These are phyloP conservation scores for Pheosia tremula DNA, from an alignment of 2,888 invertebrate genomes.

Conservation along the genomic window DNA sequence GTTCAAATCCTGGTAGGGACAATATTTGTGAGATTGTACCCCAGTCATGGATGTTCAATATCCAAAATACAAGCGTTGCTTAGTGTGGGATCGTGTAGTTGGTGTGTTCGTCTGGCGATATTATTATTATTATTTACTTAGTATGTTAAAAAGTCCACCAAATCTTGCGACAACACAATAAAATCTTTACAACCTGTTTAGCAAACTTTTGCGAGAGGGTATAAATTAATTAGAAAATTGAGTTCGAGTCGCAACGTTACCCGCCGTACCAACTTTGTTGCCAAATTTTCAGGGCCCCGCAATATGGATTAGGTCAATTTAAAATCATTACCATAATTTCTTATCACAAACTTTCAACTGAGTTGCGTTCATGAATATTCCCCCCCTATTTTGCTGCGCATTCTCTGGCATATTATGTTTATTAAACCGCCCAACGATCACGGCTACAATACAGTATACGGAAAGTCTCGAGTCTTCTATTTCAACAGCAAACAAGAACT, in stretches of 20 bases:
- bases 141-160: neutral
- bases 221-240: slow-evolving; percentile 69
- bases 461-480: slow-evolving; percentile 24
- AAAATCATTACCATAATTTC: slow-evolving; percentile 77
- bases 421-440: slow-evolving; percentile 42
- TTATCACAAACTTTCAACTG: slow-evolving; percentile 68
- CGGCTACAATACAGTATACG: slow-evolving; percentile 24
- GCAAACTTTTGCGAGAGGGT: slow-evolving; percentile 51
- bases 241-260: slow-evolving; percentile 57
- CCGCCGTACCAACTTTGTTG: slow-evolving; percentile 59
- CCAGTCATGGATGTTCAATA: too few relatives aligned
- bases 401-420: slow-evolving; percentile 50
- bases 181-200: slow-evolving; percentile 47
- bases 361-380: slow-evolving; percentile 70
- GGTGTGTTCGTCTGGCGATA: too few relatives aligned
- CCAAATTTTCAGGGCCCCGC: slow-evolving; percentile 52
- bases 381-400: slow-evolving; percentile 55
- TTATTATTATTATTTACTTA: too few relatives aligned
- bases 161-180: slow-evolving; percentile 42
- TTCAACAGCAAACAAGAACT: slow-evolving; percentile 50
- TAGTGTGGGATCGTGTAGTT: too few relatives aligned
- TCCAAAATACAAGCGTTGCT: too few relatives aligned
- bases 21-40: too few relatives aligned
- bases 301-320: slow-evolving; percentile 77
- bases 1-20: too few relatives aligned